Evolutionary conservation across 2,113 vertebrate genomes (phyloP).

Genomic region (Cebus imitator): DNA sequence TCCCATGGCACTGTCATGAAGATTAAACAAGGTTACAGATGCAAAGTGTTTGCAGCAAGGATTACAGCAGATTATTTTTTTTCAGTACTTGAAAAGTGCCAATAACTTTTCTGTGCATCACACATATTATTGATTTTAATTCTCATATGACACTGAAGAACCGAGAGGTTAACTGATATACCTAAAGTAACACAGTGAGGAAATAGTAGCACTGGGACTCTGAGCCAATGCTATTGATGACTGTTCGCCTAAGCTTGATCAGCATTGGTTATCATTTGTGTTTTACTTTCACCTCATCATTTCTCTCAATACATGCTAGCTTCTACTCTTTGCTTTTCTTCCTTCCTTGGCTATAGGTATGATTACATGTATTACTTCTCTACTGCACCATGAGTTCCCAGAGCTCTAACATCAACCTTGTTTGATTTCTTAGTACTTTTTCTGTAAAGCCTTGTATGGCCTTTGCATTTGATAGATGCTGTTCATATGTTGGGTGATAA

Average conservation of each 20-base stretch:
- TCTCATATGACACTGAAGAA: neutral
- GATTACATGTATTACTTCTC: neutral
- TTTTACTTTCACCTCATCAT: neutral
- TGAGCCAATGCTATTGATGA: too few species aligned
- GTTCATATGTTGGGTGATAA: neutral
- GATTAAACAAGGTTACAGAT: neutral
- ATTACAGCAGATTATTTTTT: neutral
- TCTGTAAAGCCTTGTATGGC: accelerated
- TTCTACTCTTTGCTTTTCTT: neutral
- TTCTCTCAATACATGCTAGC: neutral
- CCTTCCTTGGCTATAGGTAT: neutral
- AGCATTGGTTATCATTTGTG: neutral
- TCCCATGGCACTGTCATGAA: neutral
- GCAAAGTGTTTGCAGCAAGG: neutral
- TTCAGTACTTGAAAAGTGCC: neutral
- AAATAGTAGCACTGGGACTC: neutral
- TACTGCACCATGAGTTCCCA: neutral
- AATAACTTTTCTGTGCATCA: neutral
- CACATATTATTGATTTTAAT: neutral
- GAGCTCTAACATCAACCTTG: neutral
- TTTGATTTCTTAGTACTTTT: neutral
- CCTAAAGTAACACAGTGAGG: neutral
- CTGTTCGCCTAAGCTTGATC: neutral
- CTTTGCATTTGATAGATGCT: neutral
- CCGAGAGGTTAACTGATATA: neutral